These are phyloP conservation scores for Zeus faber DNA, from an alignment of 2,113 vertebrate species.

Conservation along the genomic window DNA sequence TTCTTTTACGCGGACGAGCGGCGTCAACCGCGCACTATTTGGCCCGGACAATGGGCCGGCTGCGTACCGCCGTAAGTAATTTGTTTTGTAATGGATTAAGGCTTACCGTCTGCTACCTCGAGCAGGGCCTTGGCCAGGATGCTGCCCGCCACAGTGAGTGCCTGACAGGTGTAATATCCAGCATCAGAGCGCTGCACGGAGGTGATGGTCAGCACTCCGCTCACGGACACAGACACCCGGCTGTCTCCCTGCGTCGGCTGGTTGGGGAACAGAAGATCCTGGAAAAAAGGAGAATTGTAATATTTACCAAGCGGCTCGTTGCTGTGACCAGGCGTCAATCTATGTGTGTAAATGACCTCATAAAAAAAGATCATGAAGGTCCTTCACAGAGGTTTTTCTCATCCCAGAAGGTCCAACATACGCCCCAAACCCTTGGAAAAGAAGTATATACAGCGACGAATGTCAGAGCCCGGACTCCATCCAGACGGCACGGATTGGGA, in stretches of 20 bases:
- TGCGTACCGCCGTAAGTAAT: not conserved
- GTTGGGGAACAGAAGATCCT: constrained; percentile 93
- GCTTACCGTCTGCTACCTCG: constrained; percentile 93
- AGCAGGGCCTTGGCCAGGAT: constrained; percentile 95
- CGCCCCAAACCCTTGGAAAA: too few species aligned
- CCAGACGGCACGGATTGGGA: too few species aligned
- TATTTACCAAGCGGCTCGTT: too few species aligned
- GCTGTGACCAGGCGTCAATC: too few species aligned
- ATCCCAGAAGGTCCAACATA: too few species aligned
- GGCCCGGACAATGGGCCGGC: not conserved
- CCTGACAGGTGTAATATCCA: constrained; percentile 94
- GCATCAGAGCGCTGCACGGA: constrained; percentile 88
- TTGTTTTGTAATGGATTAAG: not conserved
- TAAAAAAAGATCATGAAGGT: too few species aligned
- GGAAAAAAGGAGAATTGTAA: constrained; percentile 50
- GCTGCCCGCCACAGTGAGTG: constrained; percentile 92
- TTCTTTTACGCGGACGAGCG: not conserved
- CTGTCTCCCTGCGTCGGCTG: constrained; percentile 87
- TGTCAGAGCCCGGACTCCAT: too few species aligned
- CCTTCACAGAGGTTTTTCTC: too few species aligned
- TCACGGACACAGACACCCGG: constrained; percentile 85
- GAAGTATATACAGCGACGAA: too few species aligned
- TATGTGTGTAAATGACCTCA: too few species aligned
- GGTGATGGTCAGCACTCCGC: constrained; percentile 86
- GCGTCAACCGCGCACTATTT: not conserved